Evolutionary conservation across 2,113 vertebrate genomes (phyloP).

Genomic region (Neotoma lepida): DNA sequence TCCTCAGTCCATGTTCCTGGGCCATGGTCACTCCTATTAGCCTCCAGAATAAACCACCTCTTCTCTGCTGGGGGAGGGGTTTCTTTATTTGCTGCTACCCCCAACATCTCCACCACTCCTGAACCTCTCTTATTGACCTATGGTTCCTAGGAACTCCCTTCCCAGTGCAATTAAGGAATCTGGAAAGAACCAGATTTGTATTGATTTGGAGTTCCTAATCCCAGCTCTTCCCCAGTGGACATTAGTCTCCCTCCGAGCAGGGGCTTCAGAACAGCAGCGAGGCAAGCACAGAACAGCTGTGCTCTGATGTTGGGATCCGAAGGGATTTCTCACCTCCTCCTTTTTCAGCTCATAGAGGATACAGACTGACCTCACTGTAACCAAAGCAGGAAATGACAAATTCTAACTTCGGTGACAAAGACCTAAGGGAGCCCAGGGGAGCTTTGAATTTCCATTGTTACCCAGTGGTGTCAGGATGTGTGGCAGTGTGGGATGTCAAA

Average conservation of each 20-base stretch:
- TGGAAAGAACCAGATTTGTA: not conserved
- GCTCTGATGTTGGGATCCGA: not conserved
- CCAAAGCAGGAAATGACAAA: slow-evolving; percentile 82
- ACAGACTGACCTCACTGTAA: slow-evolving; percentile 80
- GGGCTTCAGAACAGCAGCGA: not conserved
- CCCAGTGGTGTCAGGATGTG: not conserved
- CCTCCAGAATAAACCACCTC: not conserved
- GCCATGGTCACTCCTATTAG: too few species aligned
- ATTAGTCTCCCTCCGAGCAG: slow-evolving; percentile 32
- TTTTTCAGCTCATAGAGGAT: slow-evolving; percentile 78
- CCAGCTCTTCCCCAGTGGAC: not conserved
- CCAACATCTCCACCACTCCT: not conserved
- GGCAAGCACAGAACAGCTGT: slow-evolving; percentile 6
- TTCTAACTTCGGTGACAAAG: slow-evolving; percentile 77
- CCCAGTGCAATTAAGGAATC: not conserved
- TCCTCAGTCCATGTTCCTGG: not conserved
- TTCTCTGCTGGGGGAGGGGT: not conserved
- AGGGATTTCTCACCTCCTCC: slow-evolving; percentile 24
- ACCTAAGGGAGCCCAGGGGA: not conserved
- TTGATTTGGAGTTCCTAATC: not conserved
- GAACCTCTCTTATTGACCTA: not conserved
- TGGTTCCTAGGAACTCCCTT: not conserved
- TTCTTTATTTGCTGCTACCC: not conserved
- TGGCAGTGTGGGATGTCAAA: too few species aligned
- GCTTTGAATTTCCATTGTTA: not conserved